These are phyloP conservation scores for Motacilla alba DNA, from an alignment of 2,113 vertebrate genomes.

Conservation along the genomic window DNA sequence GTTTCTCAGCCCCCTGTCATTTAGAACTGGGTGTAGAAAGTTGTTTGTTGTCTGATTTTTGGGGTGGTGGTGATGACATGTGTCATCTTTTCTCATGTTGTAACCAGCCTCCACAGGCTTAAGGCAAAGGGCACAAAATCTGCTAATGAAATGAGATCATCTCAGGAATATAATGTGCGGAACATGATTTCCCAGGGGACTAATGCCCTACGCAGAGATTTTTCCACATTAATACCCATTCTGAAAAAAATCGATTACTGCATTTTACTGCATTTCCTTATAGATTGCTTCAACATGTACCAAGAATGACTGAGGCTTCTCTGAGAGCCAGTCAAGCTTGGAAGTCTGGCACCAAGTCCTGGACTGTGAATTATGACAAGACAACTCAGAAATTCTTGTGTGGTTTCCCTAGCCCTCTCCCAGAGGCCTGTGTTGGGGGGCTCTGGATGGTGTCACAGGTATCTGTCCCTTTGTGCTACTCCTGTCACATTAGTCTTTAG, in stretches of 20 bases:
- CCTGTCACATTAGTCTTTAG: not conserved
- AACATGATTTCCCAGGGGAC: not conserved
- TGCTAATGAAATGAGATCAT: not conserved
- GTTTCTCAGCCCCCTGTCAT: not conserved
- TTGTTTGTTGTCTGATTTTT: not conserved
- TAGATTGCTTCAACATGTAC: not conserved
- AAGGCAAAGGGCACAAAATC: not conserved
- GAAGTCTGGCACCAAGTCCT: not conserved
- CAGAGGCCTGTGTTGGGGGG: not conserved
- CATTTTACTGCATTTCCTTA: constrained; percentile 34
- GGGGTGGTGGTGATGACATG: not conserved
- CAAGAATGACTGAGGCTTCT: not conserved
- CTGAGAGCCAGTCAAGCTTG: not conserved
- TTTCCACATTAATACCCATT: not conserved
- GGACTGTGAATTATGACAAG: not conserved
- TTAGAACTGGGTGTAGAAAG: not conserved
- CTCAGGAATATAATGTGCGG: not conserved
- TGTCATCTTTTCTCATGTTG: not conserved
- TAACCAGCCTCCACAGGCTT: not conserved
- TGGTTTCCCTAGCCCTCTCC: not conserved
- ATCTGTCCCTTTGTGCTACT: not conserved
- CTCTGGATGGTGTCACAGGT: not conserved
- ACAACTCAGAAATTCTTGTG: not conserved
- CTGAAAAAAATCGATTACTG: not conserved
- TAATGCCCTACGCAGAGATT: not conserved